A percentile compares a stretch with the other conserved stretches of the same genome.
Conservation (phyloP, 35 echinoderm and acorn worm genomes). For the Apostichopus californicus region DNA sequence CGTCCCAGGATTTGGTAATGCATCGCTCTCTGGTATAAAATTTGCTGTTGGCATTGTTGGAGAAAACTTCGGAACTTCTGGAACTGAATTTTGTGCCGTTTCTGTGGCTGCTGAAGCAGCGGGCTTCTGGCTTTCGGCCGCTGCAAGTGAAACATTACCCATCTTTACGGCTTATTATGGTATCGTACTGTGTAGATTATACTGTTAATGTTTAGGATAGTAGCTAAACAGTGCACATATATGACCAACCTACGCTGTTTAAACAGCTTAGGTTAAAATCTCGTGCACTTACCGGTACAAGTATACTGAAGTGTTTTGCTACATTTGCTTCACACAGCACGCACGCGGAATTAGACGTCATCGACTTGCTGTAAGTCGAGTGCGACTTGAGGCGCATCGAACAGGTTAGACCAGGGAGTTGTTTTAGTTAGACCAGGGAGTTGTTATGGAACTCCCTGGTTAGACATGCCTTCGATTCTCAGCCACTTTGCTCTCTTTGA, state of each 20-base stretch:
- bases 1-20: conserved; percentile 81
- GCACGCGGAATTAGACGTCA: conserved; percentile 33
- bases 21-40: conserved; percentile 26
- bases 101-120: not conserved
- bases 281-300: not conserved
- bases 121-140: conserved; percentile 36
- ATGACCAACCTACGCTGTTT: not conserved
- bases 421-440: no score
- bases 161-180: not conserved
- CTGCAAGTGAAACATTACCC: conserved; percentile 29
- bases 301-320: not conserved
- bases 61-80: conserved; percentile 43
- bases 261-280: conserved; percentile 10
- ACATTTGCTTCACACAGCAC: not conserved
- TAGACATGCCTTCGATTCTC: no score
- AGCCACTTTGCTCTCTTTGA: no score
- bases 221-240: not conserved
- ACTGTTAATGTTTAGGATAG: not conserved
- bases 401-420: no score
- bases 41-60: conserved; percentile 23
- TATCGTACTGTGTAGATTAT: no score
- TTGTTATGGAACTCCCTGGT: no score
- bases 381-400: no score
- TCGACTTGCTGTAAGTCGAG: conserved; percentile 9
- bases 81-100: not conserved